Evolutionary conservation across 1,140 invertebrate genomes (phyloP).

Genomic region (Microplitis mediator): DNA sequence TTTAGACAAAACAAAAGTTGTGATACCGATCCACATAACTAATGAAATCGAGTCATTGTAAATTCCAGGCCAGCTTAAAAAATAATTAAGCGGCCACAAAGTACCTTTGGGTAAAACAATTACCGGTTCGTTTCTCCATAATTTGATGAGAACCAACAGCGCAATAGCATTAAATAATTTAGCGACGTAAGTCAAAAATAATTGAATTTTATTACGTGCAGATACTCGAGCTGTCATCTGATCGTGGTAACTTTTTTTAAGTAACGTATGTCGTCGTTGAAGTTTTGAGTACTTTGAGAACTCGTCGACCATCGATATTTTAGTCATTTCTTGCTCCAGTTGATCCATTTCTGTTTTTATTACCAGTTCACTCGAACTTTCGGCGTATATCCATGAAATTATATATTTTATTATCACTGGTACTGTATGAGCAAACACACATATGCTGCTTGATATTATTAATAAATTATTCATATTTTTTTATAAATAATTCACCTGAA

Average conservation of each 20-base stretch:
- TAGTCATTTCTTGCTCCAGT: slow-evolving; percentile 59
- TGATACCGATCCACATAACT: slow-evolving; percentile 47
- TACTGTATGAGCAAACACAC: slow-evolving; percentile 2
- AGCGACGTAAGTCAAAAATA: slow-evolving; percentile 34
- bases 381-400: slow-evolving; percentile 35
- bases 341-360: slow-evolving; percentile 47
- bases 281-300: slow-evolving; percentile 68
- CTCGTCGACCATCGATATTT: slow-evolving; percentile 65
- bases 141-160: slow-evolving; percentile 39
- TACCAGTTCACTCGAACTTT: slow-evolving; percentile 35
- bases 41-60: slow-evolving; percentile 52
- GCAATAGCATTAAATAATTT: slow-evolving; percentile 42
- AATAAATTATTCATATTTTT: slow-evolving; percentile 25
- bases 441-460: slow-evolving; percentile 17
- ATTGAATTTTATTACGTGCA: slow-evolving; percentile 26
- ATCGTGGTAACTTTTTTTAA: slow-evolving; percentile 55
- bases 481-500: neutral
- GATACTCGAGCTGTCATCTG: slow-evolving; percentile 35
- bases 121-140: slow-evolving; percentile 50
- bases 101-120: slow-evolving; percentile 47
- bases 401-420: slow-evolving; percentile 24
- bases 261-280: slow-evolving; percentile 61
- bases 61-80: slow-evolving; percentile 53
- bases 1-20: slow-evolving; percentile 37
- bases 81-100: slow-evolving; percentile 46